These are phyloP conservation scores for Sakesphorus luctuosus DNA, from an alignment of 2,113 vertebrate genomes.

Conservation along the genomic window DNA sequence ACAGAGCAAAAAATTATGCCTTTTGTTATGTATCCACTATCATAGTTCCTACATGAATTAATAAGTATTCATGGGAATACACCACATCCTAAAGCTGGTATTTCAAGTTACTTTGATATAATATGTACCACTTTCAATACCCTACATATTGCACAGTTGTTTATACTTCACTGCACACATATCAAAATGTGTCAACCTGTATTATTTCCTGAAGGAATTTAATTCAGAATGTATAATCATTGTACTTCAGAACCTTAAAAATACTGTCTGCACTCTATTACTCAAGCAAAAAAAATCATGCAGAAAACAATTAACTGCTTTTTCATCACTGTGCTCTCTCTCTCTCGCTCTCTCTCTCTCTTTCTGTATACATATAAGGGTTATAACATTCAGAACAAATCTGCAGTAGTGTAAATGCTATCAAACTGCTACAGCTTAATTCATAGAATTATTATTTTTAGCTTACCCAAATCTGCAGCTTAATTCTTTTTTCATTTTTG, in stretches of 20 bases:
- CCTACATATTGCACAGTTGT: neutral
- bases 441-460: neutral
- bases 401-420: neutral
- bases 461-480: conserved; percentile 98
- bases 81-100: neutral
- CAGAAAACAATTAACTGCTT: neutral
- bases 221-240: neutral
- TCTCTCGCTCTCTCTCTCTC: neutral
- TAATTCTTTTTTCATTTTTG: conserved; percentile 98
- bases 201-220: neutral
- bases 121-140: neutral
- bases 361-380: neutral
- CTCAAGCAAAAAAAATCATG: neutral
- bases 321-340: neutral
- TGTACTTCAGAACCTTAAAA: neutral
- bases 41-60: neutral
- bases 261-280: neutral
- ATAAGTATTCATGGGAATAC: neutral
- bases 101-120: neutral
- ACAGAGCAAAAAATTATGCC: neutral
- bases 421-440: neutral
- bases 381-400: neutral
- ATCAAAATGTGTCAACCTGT: neutral
- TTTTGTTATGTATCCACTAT: neutral
- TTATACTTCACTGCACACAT: neutral